Evolutionary conservation across 2,113 vertebrate species (phyloP).

Genomic region (Bothrops jararaca): DNA sequence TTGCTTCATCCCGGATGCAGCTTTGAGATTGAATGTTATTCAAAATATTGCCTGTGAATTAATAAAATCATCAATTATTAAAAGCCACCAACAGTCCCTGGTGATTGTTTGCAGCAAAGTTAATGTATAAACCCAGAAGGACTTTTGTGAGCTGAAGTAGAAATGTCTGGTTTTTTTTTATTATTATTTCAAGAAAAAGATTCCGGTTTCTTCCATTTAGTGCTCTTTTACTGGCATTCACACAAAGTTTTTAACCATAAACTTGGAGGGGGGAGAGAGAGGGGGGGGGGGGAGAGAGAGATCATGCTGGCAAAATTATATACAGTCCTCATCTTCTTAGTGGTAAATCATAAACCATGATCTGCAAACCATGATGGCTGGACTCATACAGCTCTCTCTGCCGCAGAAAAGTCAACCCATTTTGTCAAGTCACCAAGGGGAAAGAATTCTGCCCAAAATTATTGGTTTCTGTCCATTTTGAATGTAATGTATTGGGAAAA

Average conservation of each 20-base stretch:
- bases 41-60: constrained; percentile 42
- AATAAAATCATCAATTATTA: constrained; percentile 58
- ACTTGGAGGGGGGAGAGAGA: neutral
- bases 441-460: neutral
- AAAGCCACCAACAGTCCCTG: constrained; percentile 45
- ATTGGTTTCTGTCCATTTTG: neutral
- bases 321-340: neutral
- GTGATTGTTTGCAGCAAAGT: constrained; percentile 57
- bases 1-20: constrained; percentile 15
- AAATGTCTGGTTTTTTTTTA: neutral
- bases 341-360: neutral
- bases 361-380: neutral
- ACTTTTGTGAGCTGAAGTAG: constrained; percentile 31
- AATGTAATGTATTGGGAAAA: accelerated
- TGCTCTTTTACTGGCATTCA: neutral
- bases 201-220: neutral
- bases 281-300: neutral
- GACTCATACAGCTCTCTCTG: neutral
- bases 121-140: constrained; percentile 55
- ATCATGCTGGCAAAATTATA: neutral
- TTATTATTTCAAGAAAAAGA: neutral
- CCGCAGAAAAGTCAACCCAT: neutral
- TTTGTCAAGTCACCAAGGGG: neutral
- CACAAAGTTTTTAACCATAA: neutral
- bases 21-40: constrained; percentile 48